phyloP scores from a whole-genome alignment of 2,888 invertebrate genomes.

The Linnaemya vulpina region DNA sequence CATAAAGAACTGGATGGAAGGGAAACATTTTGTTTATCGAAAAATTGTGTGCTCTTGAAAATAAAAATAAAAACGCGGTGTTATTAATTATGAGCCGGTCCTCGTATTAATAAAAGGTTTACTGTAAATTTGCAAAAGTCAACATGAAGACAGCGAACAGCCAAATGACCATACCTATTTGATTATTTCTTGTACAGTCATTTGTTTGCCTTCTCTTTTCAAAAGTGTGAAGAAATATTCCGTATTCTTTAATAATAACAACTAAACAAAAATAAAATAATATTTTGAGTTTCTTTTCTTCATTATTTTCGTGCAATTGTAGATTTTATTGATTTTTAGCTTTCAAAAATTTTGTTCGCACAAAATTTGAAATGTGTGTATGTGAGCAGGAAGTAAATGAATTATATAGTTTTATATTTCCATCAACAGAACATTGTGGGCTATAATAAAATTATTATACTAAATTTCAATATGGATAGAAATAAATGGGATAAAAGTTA shows the following conservation, averaged over 20 bases:
- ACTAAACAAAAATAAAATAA: constrained; percentile 30
- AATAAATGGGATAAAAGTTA: too few relatives aligned
- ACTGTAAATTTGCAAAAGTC: constrained; percentile 20
- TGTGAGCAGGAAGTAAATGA: neutral
- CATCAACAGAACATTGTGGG: neutral
- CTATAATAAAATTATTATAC: too few relatives aligned
- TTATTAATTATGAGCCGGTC: neutral
- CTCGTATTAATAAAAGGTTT: neutral
- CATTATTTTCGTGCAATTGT: constrained; percentile 26
- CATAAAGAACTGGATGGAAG: too few relatives aligned
- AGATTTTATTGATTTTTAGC: constrained; percentile 31
- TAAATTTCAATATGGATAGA: too few relatives aligned
- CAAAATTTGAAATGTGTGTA: neutral
- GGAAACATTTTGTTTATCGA: too few relatives aligned
- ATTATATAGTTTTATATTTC: neutral
- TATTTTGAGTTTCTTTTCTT: constrained; percentile 18
- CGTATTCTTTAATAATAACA: constrained; percentile 60
- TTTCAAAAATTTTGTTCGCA: neutral
- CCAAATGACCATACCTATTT: neutral
- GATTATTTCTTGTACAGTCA: constrained; percentile 16
- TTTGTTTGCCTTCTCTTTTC: constrained; percentile 30
- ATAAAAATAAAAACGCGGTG: too few relatives aligned
- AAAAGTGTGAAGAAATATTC: constrained; percentile 61
- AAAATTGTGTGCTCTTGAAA: too few relatives aligned
- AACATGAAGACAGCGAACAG: constrained; percentile 15